A percentile compares a stretch with the other conserved stretches of the same genome.
These are phyloP conservation scores for Hypolimnas misippus DNA, from an alignment of 2,888 invertebrate species.

Conservation along the genomic window DNA sequence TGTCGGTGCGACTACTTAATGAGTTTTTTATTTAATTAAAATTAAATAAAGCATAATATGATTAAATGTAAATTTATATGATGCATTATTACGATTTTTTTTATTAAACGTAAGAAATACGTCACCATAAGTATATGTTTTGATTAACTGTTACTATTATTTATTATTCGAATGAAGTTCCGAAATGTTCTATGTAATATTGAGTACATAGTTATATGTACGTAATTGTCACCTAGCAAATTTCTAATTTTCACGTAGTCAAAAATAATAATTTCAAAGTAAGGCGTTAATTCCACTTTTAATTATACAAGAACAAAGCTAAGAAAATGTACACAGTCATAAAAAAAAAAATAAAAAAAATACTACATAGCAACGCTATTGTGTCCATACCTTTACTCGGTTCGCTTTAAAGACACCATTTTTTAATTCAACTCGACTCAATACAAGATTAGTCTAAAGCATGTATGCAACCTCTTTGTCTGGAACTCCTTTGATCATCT, in stretches of 20 bases:
- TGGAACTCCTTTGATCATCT: constrained; percentile 25
- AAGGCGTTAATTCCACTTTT: not conserved
- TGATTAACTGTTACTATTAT: too few relatives aligned
- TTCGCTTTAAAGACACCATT: constrained; percentile 10
- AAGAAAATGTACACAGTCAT: not conserved
- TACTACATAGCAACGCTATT: not conserved
- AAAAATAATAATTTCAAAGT: not conserved
- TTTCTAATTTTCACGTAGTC: not conserved
- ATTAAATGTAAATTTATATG: too few relatives aligned
- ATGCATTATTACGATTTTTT: too few relatives aligned
- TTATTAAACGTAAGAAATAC: too few relatives aligned
- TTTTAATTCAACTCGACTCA: constrained; percentile 14
- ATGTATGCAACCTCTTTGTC: constrained; percentile 20
- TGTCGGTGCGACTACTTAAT: not conserved
- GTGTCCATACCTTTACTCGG: constrained; percentile 8
- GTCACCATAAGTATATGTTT: too few relatives aligned
- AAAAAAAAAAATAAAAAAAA: too few relatives aligned
- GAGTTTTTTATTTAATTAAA: not conserved
- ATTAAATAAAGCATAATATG: too few relatives aligned
- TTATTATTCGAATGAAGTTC: too few relatives aligned
- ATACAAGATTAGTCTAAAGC: constrained; percentile 16
- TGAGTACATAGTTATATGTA: too few relatives aligned
- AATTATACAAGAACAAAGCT: not conserved
- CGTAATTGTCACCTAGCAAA: too few relatives aligned
- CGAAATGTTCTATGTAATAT: too few relatives aligned